Conservation (phyloP, 2,888 invertebrate species). For the Branchellion lobata region DNA sequence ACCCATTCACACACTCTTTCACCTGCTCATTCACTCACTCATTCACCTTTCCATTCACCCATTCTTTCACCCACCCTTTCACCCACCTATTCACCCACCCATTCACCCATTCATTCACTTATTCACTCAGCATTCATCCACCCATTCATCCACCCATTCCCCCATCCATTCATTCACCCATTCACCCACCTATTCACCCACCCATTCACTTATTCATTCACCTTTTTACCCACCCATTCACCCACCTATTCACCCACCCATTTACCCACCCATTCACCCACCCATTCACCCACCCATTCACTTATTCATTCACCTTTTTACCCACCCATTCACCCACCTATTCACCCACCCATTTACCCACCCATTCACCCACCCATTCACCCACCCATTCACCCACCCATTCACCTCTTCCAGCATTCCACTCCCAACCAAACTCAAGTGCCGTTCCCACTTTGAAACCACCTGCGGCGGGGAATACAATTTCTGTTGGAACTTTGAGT, state of each 20-base stretch:
- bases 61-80: too few species aligned
- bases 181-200: too few species aligned
- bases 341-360: conserved; percentile 4
- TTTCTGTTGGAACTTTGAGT: too few species aligned
- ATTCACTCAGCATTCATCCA: too few species aligned
- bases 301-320: background rate
- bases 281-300: background rate
- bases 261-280: background rate
- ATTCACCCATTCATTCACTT: too few species aligned
- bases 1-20: too few species aligned
- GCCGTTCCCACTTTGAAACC: conserved; percentile 52
- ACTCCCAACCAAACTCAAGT: conserved; percentile 48
- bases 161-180: too few species aligned
- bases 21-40: too few species aligned
- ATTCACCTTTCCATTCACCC: too few species aligned
- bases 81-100: too few species aligned
- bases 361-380: conserved; percentile 9
- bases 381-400: conserved; percentile 14
- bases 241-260: background rate
- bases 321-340: background rate
- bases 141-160: too few species aligned
- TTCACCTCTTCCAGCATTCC: conserved; percentile 3
- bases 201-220: background rate
- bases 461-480: too few species aligned
- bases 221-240: background rate